phyloP scores from a whole-genome alignment of 2,113 vertebrate species.

The Calyptommatus sinebrachiatus region DNA sequence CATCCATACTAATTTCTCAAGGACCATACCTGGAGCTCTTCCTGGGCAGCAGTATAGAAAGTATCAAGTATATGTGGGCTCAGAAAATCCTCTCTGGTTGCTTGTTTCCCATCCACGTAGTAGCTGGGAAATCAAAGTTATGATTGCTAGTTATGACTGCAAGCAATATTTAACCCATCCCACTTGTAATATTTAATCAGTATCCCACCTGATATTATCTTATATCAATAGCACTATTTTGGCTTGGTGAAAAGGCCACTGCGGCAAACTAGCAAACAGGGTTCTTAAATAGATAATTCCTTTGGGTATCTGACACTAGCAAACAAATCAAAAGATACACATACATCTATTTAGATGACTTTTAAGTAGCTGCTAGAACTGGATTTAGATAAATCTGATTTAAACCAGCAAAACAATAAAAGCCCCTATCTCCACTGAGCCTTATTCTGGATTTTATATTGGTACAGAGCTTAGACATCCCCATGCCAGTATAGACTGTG shows the following conservation, averaged over 20 bases:
- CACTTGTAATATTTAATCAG: too few relatives aligned
- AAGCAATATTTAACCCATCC: too few relatives aligned
- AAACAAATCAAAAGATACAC: not conserved
- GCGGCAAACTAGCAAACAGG: not conserved
- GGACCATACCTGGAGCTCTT: constrained; percentile 78
- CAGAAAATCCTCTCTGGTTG: constrained; percentile 86
- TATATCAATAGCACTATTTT: too few relatives aligned
- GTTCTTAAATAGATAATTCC: not conserved
- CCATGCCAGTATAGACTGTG: too few relatives aligned
- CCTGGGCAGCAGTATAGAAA: constrained; percentile 68
- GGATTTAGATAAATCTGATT: not conserved
- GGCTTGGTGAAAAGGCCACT: too few relatives aligned
- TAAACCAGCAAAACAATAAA: not conserved
- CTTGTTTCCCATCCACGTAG: constrained; percentile 85
- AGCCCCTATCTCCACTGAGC: too few relatives aligned
- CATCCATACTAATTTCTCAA: not conserved
- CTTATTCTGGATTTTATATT: too few relatives aligned
- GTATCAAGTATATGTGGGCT: constrained; percentile 84
- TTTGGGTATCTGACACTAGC: not conserved
- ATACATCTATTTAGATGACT: not conserved
- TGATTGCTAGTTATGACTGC: too few relatives aligned
- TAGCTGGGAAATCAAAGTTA: constrained; percentile 81
- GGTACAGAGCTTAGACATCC: too few relatives aligned
- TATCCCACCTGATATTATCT: too few relatives aligned
- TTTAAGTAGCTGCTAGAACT: not conserved